A percentile compares a stretch with the other conserved stretches of the same genome.
These are phyloP conservation scores for Sisor rabdophorus DNA, from an alignment of 2,113 vertebrate species.

Conservation along the genomic window DNA sequence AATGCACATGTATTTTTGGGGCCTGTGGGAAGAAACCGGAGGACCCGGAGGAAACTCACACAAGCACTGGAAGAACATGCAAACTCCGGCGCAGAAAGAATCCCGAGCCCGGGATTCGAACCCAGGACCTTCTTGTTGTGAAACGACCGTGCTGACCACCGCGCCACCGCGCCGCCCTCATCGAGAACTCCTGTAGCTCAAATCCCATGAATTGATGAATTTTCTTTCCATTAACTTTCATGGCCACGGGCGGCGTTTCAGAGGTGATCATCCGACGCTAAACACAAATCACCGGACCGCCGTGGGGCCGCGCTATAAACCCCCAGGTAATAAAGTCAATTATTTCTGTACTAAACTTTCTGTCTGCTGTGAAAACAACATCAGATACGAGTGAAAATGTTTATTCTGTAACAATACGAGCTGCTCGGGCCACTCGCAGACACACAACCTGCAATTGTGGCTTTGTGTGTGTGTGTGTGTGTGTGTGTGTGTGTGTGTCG, in stretches of 20 bases:
- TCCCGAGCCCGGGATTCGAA: no score
- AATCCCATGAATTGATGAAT: conserved; percentile 28
- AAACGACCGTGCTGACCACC: no score
- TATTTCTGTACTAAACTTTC: conserved; percentile 55
- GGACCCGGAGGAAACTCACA: no score
- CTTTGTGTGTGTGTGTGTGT: conserved; percentile 53
- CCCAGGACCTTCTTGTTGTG: no score
- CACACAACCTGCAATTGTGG: conserved; percentile 71
- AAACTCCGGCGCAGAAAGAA: no score
- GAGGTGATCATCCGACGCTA: conserved; percentile 29
- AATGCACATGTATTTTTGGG: no score
- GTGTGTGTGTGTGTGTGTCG: conserved; percentile 56
- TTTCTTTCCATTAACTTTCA: conserved; percentile 38
- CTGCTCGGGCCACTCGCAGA: conserved; percentile 53
- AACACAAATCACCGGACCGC: conserved; percentile 33
- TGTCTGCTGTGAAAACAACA: conserved; percentile 64
- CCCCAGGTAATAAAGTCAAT: conserved; percentile 49
- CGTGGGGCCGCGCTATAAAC: conserved; percentile 40
- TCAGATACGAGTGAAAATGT: conserved; percentile 64
- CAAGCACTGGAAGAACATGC: no score
- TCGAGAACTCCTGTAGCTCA: background rate
- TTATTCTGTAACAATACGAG: conserved; percentile 63
- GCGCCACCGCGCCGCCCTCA: no score
- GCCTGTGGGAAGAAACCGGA: no score
- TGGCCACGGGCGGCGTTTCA: conserved; percentile 35